Conservation (phyloP, 2,797 vertebrate species). For the Microctenopoma steveboyesi region DNA sequence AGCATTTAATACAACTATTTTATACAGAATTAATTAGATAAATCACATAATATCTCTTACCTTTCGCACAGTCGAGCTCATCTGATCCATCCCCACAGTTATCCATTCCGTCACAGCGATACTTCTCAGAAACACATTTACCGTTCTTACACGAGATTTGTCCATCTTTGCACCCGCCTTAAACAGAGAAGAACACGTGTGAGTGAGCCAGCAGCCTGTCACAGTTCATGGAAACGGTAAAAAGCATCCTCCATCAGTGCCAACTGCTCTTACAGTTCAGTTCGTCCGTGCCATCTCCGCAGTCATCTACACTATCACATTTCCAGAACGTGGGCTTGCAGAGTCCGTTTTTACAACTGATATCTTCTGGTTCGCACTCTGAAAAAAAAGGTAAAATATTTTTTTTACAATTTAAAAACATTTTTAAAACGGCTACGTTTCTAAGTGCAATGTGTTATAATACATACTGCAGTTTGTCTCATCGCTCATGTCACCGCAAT, state of each 20-base stretch:
- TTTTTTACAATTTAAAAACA: not conserved
- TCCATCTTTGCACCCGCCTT: constrained; percentile 79
- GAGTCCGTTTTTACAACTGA: constrained; percentile 85
- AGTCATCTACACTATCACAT: constrained; percentile 91
- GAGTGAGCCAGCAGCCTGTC: not conserved
- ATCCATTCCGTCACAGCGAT: constrained; percentile 81
- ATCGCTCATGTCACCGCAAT: constrained; percentile 91
- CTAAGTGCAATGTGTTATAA: not conserved
- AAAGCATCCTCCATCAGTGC: not conserved
- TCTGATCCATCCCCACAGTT: constrained; percentile 90
- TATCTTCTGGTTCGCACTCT: constrained; percentile 79
- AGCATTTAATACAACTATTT: no score
- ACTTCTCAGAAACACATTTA: constrained; percentile 83
- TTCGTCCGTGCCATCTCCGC: constrained; percentile 91
- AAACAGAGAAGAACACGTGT: not conserved
- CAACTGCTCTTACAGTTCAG: constrained; percentile 80
- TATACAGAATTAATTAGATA: no score
- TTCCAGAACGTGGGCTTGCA: constrained; percentile 92
- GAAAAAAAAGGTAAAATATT: constrained; percentile 7
- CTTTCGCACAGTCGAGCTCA: constrained; percentile 80
- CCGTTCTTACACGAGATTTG: constrained; percentile 81
- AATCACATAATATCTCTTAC: constrained; percentile 64
- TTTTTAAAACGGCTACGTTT: not conserved
- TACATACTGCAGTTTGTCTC: constrained; percentile 87
- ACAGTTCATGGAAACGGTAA: not conserved